phyloP scores from a whole-genome alignment of 2,113 vertebrate genomes.

The Gila orcuttii region DNA sequence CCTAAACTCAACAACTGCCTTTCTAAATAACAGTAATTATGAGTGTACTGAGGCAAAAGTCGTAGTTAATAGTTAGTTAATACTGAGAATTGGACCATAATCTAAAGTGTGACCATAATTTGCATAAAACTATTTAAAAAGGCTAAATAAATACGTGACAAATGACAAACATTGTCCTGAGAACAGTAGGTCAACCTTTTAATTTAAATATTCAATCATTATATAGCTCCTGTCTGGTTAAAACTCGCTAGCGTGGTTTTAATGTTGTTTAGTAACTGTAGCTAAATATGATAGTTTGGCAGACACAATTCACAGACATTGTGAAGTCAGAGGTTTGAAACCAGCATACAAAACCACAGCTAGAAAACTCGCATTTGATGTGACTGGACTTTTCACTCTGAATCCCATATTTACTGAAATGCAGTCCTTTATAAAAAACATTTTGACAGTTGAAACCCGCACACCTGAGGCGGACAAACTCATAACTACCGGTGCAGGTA shows the following conservation, averaged over 20 bases:
- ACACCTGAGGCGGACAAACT: not conserved
- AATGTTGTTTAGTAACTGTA: not conserved
- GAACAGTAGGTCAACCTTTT: not conserved
- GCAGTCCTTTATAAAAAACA: not conserved
- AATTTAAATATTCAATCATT: not conserved
- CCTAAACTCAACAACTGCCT: no score
- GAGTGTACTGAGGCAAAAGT: no score
- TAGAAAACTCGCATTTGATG: not conserved
- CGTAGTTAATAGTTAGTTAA: no score
- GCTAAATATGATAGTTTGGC: not conserved
- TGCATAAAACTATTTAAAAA: not conserved
- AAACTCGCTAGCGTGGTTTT: not conserved
- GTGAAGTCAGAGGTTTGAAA: not conserved
- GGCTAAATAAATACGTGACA: not conserved
- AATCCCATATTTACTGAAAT: not conserved
- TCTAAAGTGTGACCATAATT: no score
- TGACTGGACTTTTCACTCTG: not conserved
- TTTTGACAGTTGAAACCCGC: not conserved
- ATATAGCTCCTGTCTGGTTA: not conserved
- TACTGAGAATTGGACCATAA: no score
- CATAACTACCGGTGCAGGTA: not conserved
- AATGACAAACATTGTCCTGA: not conserved
- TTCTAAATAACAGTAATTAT: no score
- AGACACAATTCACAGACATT: not conserved
- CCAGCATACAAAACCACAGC: not conserved